Conservation (phyloP, 2,113 vertebrate genomes). For the Progne subis region DNA sequence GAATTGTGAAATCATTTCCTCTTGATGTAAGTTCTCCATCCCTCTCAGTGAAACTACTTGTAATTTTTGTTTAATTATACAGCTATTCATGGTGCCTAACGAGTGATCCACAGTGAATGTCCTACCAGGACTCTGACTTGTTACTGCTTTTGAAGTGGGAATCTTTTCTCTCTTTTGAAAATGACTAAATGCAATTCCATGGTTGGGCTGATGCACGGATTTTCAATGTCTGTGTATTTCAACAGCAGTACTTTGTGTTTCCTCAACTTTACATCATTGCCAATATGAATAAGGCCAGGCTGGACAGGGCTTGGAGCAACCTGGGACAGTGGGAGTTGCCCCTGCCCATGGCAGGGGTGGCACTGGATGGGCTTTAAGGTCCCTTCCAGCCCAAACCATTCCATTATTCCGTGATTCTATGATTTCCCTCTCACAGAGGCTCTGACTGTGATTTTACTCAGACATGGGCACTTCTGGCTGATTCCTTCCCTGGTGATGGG, state of each 20-base stretch:
- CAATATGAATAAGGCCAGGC: neutral
- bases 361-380: neutral
- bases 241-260: neutral
- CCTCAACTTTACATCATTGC: neutral
- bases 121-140: neutral
- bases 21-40: neutral
- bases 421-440: neutral
- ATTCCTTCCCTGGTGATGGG: neutral
- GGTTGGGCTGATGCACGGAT: neutral
- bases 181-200: neutral
- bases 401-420: no score
- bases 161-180: neutral
- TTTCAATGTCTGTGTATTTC: neutral
- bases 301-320: neutral
- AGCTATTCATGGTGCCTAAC: neutral
- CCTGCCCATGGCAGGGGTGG: neutral
- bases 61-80: slow-evolving; percentile 1
- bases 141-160: neutral
- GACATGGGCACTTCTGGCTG: neutral
- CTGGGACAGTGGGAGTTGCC: neutral
- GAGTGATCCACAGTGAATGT: neutral
- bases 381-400: neutral
- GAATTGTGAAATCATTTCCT: slow-evolving; percentile 24
- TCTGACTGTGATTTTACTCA: neutral
- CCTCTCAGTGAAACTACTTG: neutral